phyloP scores from a whole-genome alignment of 2,888 invertebrate species.

The Melolontha melolontha region DNA sequence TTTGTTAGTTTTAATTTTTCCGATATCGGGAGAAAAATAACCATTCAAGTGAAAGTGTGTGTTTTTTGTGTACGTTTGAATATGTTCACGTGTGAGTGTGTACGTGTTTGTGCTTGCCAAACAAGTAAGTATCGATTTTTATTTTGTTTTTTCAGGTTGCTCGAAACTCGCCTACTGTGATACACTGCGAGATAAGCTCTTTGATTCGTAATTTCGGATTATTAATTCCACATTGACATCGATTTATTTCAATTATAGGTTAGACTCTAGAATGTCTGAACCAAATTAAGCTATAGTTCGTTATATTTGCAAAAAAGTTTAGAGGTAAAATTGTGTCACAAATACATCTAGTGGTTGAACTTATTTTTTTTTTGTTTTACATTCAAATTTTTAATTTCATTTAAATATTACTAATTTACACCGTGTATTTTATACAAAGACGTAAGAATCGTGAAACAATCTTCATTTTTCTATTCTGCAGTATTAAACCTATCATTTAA shows the following conservation, averaged over 20 bases:
- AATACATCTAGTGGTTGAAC: too few relatives aligned
- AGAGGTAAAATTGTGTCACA: too few relatives aligned
- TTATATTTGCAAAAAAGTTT: too few relatives aligned
- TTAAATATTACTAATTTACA: too few relatives aligned
- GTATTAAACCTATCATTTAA: too few relatives aligned
- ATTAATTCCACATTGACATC: conserved; percentile 58
- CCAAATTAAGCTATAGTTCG: conserved; percentile 7
- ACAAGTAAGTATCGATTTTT: conserved; percentile 46
- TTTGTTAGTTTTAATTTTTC: conserved; percentile 56
- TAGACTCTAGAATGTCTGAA: conserved; percentile 21
- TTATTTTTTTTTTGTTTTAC: too few relatives aligned
- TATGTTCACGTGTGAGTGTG: conserved; percentile 12
- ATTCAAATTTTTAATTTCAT: too few relatives aligned
- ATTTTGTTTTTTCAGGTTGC: conserved; percentile 48
- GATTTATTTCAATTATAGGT: conserved; percentile 52
- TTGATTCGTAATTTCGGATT: conserved; percentile 55
- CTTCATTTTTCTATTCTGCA: too few relatives aligned
- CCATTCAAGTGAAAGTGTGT: conserved; percentile 53
- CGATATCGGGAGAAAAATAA: conserved; percentile 51
- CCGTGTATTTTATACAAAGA: too few relatives aligned
- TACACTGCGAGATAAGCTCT: conserved; percentile 52
- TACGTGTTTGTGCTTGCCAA: conserved; percentile 43
- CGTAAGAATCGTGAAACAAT: too few relatives aligned
- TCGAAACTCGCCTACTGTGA: conserved; percentile 32
- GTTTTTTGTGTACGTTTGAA: conserved; percentile 34